Evolutionary conservation across 1,140 invertebrate species (phyloP).

Genomic region (Tetranychus urticae): DNA sequence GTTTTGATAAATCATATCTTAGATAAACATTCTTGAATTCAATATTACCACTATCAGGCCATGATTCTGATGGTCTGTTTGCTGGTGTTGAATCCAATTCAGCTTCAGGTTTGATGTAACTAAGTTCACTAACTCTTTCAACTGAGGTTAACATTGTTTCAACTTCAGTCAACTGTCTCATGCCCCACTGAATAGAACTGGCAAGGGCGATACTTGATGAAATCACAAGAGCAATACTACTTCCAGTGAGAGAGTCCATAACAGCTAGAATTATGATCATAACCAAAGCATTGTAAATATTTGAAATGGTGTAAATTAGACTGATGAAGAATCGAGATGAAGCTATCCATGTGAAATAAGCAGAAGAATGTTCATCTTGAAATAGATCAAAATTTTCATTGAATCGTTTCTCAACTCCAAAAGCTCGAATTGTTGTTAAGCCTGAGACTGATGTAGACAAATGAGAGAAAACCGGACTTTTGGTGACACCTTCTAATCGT

Average conservation of each 20-base stretch:
- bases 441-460: slow-evolving; percentile 26
- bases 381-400: slow-evolving; percentile 32
- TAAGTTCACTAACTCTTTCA: slow-evolving; percentile 38
- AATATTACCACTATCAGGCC: slow-evolving; percentile 43
- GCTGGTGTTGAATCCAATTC: slow-evolving; percentile 2
- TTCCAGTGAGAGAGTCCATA: background rate
- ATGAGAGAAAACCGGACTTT: slow-evolving; percentile 29
- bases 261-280: background rate
- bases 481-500: slow-evolving; percentile 5
- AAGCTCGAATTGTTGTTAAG: slow-evolving; percentile 26
- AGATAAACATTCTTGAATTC: slow-evolving; percentile 40
- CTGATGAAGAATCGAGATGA: slow-evolving; percentile 60
- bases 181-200: slow-evolving; percentile 60
- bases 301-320: slow-evolving; percentile 36
- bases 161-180: slow-evolving; percentile 52
- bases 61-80: slow-evolving; percentile 17
- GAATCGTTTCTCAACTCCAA: slow-evolving; percentile 29
- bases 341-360: slow-evolving; percentile 45
- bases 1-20: slow-evolving; percentile 27
- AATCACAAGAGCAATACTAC: background rate
- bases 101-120: slow-evolving; percentile 19
- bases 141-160: slow-evolving; percentile 37
- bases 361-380: slow-evolving; percentile 39
- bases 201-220: slow-evolving; percentile 25
- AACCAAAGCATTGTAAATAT: background rate